Percentiles rank a stretch among this genome's conserved stretches.
Conservation (phyloP, 2,113 vertebrate genomes). For the Apteryx owenii region DNA sequence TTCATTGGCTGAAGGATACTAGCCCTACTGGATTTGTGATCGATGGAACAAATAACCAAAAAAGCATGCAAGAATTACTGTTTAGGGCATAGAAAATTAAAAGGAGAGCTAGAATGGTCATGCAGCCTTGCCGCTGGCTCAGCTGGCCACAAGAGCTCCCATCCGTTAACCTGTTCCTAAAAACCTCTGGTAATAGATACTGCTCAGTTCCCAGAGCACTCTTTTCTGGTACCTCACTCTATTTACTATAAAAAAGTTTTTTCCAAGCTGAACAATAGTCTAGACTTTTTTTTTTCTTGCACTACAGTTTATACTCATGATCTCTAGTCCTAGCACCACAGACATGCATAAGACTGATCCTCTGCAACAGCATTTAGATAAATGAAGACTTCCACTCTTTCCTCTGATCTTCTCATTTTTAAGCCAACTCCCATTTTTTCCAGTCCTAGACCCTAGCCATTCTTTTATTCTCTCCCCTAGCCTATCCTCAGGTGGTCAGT, state of each 20-base stretch:
- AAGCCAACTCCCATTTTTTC: not conserved
- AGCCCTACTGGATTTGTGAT: not conserved
- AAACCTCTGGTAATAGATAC: fast-evolving
- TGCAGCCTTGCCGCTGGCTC: not conserved
- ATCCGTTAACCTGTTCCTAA: not conserved
- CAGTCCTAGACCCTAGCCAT: not conserved
- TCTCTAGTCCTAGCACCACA: not conserved
- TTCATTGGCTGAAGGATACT: not conserved
- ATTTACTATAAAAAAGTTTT: not conserved
- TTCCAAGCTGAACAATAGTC: too few species aligned
- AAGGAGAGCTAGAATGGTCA: not conserved
- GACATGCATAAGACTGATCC: not conserved
- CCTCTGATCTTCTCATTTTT: not conserved
- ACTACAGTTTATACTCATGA: not conserved
- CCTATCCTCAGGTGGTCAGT: not conserved
- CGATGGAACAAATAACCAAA: not conserved
- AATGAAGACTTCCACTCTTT: not conserved
- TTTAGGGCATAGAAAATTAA: not conserved
- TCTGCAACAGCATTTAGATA: not conserved
- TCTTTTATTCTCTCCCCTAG: not conserved
- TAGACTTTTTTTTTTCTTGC: not conserved
- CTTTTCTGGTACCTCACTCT: not conserved
- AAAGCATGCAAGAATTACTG: not conserved
- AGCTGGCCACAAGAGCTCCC: fast-evolving
- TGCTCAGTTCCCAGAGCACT: not conserved